Evolutionary conservation across 2,888 invertebrate species (phyloP), one percentile per base, ranked within the genome.

Genomic region (Aleiodes alternator): DNA sequence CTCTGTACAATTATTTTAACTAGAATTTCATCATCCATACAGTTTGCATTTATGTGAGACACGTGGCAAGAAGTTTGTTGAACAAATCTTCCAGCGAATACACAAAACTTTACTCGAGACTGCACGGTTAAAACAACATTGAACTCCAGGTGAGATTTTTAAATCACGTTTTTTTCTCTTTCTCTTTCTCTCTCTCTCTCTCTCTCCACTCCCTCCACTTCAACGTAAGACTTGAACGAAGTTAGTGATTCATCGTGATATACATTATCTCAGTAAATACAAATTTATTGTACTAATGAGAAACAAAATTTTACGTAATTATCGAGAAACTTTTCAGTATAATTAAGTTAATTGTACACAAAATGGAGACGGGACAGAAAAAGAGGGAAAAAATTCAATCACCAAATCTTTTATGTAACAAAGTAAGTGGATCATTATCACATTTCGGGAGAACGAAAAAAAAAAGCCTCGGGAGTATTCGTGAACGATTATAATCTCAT

Each of bases 41-140:
- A 43, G 43, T 43, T 43, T 8, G 7, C 43, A 43, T 43, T 43
- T 43, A 43, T 43, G 31, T 66, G 9, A 43, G 11, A 43, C 43
- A 43, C 43, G 74, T 29, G 64, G 66, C 48, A 71, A 72, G 53
- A 78, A 77, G 76, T 77, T 75, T 72, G 56, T 69, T 55, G 72
- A 77, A 78, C 76, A 78, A 79, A 79, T 79, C 79, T 79, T 76
- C 73, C 73, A 31, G 59, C 50, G 73, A 55, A 77, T 71, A 68
- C 51, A 75, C 51, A 76, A 34, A 72, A 76, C 68, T 43, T 43
- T 43, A 43, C 43, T 11, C 72, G 75, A 78, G 66, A 75, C 73
- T 43, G 59, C 53, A 56, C 48, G 16, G 51, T 72, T 72, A 56
- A 51, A 72, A 66, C 75, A 72, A 72, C 73, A 72, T 64, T 34